Evolutionary conservation across 2,113 vertebrate genomes (phyloP), one percentile per base, ranked within the genome.

Genomic region (Solenodon paradoxus): DNA sequence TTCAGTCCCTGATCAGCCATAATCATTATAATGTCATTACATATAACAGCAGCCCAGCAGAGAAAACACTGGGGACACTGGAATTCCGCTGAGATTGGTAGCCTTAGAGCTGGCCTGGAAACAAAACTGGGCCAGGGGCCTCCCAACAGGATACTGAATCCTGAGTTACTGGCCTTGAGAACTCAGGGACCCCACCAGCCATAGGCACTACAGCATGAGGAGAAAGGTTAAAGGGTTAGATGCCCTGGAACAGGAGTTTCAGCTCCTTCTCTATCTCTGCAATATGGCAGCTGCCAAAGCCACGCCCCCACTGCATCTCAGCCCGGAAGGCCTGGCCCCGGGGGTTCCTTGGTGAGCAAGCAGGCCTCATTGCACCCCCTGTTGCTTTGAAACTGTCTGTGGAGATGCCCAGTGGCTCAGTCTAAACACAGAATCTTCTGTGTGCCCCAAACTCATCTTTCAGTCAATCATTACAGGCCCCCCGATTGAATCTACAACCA

Each of bases 401-500:
- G 72, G 72, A 68, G 24, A 28, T 32, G 28, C 10, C 80, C 10
- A 15, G 45, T 30, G 22, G 6, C 45, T 17, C 10, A 9, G 0
- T 51, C 35, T 1, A 6, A 32, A 16, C 16, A 38, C 20, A 20
- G 26, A 42, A 22, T 71, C 17, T 35, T 59, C 45, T 3, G 13
- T 32, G n/a, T 42, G 64, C n/a, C 16, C 7, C 7, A 8, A 2
- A 53, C 32, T 17, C 28, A 24, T 12, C 4, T 51, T 40, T 24
- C 12, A 9, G 71, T 35, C n/a, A n/a, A n/a, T n/a, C 5, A 0
- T n/a, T 26, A 19, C 26, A 12, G 20, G 40, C 19, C 19, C 79
- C 22, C 40, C 47, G 12, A 7, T 1, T 7, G 26, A 9, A 69
- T 13, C 15, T 49, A 35, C 1, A 6, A 1, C 3, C 40, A 35